Base-by-base conservation (phyloP, 2,888 invertebrate genomes). In the Andrena bucephala region DNA sequence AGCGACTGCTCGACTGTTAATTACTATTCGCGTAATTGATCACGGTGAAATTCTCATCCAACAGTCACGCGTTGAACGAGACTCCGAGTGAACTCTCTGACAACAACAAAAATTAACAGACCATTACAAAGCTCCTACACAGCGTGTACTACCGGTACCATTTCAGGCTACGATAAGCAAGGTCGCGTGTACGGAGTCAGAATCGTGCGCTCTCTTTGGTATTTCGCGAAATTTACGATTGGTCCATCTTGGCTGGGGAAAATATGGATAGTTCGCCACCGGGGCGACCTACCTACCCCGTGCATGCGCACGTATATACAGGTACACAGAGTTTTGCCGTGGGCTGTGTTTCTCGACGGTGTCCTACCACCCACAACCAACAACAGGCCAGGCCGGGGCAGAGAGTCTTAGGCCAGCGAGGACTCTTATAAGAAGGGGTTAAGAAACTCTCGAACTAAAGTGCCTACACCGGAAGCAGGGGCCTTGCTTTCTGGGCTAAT, bases 401-500 rank as follows among this genome's bases (percentile, higher is more conserved):
- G 85, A 88, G 85, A 87, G 89, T 89, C 87, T 85, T 85, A 84
- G 80, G 85, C 89, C 89, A 83, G 85, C 87, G 82, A 79, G 85
- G 85, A 92, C 88, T 87, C 91, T 81, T 89, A 88, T 87, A 91
- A 91, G 91, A 92, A 92, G 92, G 94, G 94, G 94, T 94, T 94
- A 94, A 93, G 94, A 94, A 94, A 94, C 94, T 94, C 94, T 92
- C 89, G 89, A 90, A 91, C 91, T 90, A 87, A 91, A 92, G 92
- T 93, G 91, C 91, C 92, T 92, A 90, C 93, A 94, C 94, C 94
- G 94, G 94, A 94, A 94, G 93, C 90, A 91, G 92, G 93, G 94
- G 93, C 93, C 94, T 93, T 93, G 93, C 94, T 94, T 94, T 94
- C 93, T 94, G 93, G 93, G 93, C 94, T 94, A 94, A 94, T 94